These are phyloP conservation scores for Paraescarpia echinospica DNA, from an alignment of 1,140 invertebrate species.

Conservation along the genomic window DNA sequence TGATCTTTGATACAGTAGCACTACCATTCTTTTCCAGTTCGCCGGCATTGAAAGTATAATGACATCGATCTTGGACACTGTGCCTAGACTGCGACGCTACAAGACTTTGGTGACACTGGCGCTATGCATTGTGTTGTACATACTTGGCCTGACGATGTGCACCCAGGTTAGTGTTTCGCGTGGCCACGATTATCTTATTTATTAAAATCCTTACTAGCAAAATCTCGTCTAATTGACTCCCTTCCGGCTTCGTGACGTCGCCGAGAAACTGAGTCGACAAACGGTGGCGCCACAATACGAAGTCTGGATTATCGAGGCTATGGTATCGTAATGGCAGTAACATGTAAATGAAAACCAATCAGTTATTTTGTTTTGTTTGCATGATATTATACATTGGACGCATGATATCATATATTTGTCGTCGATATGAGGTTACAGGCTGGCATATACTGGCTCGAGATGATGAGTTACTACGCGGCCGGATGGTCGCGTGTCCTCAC, in stretches of 20 bases:
- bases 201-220: no score
- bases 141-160: constrained; percentile 25
- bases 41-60: constrained; percentile 23
- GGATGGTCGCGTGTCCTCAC: constrained; percentile 30
- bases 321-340: no score
- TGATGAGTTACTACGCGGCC: constrained; percentile 29
- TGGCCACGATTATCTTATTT: not conserved
- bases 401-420: not conserved
- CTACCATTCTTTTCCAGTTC: constrained; percentile 19
- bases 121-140: constrained; percentile 15
- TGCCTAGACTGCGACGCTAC: constrained; percentile 12
- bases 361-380: no score
- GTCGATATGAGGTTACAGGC: constrained; percentile 15
- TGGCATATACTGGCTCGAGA: constrained; percentile 30
- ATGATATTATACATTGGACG: no score
- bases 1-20: not conserved
- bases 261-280: no score
- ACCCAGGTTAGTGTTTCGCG: constrained; percentile 13
- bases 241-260: no score
- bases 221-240: no score
- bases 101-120: constrained; percentile 10
- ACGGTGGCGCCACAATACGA: no score
- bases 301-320: no score
- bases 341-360: no score
- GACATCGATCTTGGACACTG: constrained; percentile 23